These are phyloP conservation scores for Araneus ventricosus DNA, from an alignment of 1,140 invertebrate genomes.

Conservation along the genomic window DNA sequence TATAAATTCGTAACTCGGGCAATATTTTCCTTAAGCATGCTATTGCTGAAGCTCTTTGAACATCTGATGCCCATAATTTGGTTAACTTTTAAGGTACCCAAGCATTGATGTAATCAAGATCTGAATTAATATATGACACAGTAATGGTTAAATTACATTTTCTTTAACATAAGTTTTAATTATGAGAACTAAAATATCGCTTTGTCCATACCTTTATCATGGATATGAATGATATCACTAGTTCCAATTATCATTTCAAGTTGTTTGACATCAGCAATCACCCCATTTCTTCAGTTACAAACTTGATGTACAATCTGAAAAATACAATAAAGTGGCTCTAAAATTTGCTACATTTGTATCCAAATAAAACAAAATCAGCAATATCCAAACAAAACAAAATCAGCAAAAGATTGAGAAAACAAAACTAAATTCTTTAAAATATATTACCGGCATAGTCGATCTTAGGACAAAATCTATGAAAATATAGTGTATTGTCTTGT, in stretches of 20 bases:
- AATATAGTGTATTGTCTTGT: not conserved
- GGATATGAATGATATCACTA: slow-evolving; percentile 58
- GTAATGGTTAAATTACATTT: too few relatives aligned
- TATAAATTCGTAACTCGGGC: too few relatives aligned
- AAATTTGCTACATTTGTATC: not conserved
- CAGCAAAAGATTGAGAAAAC: not conserved
- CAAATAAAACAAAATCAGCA: not conserved
- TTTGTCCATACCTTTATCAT: slow-evolving; percentile 58
- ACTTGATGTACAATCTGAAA: not conserved
- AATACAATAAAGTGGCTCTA: not conserved
- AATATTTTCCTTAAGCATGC: too few relatives aligned
- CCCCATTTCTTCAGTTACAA: slow-evolving; percentile 55
- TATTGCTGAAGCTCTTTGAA: too few relatives aligned
- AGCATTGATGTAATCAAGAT: too few relatives aligned
- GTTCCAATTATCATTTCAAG: slow-evolving; percentile 72
- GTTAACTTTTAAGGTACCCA: too few relatives aligned
- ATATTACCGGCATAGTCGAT: not conserved
- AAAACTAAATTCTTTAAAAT: not conserved
- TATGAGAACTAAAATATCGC: too few relatives aligned
- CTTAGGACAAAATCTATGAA: not conserved
- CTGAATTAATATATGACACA: too few relatives aligned
- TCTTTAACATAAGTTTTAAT: too few relatives aligned
- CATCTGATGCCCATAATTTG: too few relatives aligned
- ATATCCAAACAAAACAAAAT: too few relatives aligned
- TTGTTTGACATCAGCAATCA: slow-evolving; percentile 46